phyloP scores from a whole-genome alignment of 2,888 invertebrate species.

The Drosophila emarginata region DNA sequence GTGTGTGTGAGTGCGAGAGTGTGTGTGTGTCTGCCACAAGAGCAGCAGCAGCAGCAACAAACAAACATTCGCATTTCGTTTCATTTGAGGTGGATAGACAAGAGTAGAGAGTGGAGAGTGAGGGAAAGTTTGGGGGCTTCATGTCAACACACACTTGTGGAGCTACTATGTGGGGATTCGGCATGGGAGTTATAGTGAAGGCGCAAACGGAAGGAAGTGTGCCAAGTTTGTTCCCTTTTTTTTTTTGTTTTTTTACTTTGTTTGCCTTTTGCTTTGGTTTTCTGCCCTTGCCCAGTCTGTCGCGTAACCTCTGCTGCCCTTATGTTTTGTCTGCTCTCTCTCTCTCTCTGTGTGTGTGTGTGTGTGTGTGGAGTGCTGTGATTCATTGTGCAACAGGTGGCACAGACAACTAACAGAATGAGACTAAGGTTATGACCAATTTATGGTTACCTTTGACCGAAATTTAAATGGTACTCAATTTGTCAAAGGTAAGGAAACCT shows the following conservation, averaged over 20 bases:
- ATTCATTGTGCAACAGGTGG: conserved; percentile 59
- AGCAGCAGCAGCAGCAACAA: conserved; percentile 19
- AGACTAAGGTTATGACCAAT: conserved; percentile 46
- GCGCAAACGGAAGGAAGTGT: conserved; percentile 23
- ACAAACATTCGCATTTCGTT: conserved; percentile 43
- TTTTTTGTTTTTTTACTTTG: conserved; percentile 28
- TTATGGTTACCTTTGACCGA: conserved; percentile 44
- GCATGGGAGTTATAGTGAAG: neutral
- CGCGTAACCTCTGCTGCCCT: conserved; percentile 31
- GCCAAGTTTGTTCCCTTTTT: conserved; percentile 24
- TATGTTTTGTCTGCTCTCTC: conserved; percentile 9
- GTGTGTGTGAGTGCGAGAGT: conserved; percentile 6
- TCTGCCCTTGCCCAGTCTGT: conserved; percentile 63
- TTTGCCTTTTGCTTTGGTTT: conserved; percentile 30
- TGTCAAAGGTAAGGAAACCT: neutral
- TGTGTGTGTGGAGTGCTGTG: neutral
- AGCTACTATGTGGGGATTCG: neutral
- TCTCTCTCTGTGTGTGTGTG: conserved; percentile 7
- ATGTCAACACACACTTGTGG: conserved; percentile 15
- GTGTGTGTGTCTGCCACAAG: conserved; percentile 19
- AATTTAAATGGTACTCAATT: neutral
- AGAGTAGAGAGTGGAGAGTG: neutral
- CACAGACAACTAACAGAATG: neutral
- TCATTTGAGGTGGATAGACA: conserved; percentile 26
- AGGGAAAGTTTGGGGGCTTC: neutral